Evolutionary conservation across 2,797 vertebrate genomes (phyloP).

Genomic region (Sphenopsis melanotis): DNA sequence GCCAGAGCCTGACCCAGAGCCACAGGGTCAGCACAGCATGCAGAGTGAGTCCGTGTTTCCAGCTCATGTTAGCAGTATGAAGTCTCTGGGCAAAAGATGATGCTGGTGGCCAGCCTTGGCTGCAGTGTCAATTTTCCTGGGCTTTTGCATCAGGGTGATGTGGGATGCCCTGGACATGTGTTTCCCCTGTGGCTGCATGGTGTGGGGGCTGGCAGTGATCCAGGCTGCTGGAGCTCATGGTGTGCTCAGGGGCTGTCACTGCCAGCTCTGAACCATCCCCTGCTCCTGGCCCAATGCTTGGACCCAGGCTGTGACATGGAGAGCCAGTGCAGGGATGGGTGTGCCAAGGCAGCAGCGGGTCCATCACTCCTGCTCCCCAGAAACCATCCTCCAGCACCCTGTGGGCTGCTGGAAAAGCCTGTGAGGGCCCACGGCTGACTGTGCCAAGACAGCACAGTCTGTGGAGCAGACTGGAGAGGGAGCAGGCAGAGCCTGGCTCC

Average conservation of each 20-base stretch:
- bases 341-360: neutral
- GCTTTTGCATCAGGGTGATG: neutral
- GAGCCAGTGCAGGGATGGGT: rapidly evolving
- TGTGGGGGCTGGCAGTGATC: neutral
- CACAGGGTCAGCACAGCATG: rapidly evolving
- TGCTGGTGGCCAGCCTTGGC: neutral
- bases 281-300: neutral
- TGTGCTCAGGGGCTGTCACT: rapidly evolving
- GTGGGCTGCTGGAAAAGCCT: neutral
- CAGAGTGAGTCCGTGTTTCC: rapidly evolving
- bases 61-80: neutral
- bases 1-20: neutral
- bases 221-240: rapidly evolving
- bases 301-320: neutral
- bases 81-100: rapidly evolving
- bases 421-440: rapidly evolving
- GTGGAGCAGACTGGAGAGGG: neutral
- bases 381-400: neutral
- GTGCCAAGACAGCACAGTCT: rapidly evolving
- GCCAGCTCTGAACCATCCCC: rapidly evolving
- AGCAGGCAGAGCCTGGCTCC: neutral
- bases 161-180: rapidly evolving
- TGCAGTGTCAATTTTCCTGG: neutral
- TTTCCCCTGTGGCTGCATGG: neutral
- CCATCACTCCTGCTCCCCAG: neutral